Evolutionary conservation across 1,140 invertebrate species (phyloP).

Genomic region (Orchestia grillus): DNA sequence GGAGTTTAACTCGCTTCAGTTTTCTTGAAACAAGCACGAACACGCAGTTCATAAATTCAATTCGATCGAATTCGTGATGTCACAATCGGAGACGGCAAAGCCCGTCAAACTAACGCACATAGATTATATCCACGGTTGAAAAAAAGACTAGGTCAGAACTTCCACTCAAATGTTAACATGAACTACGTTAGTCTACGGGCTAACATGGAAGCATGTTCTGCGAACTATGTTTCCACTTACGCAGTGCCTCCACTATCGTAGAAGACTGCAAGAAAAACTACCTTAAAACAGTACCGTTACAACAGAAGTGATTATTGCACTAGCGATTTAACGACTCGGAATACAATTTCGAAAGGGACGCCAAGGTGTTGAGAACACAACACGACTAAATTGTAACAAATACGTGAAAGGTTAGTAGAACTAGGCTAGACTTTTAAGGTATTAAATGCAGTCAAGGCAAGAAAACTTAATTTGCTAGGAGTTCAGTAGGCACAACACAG

Average conservation of each 20-base stretch:
- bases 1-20: background rate
- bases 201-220: background rate
- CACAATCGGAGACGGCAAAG: background rate
- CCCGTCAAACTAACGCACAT: background rate
- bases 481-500: constrained; percentile 44
- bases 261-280: background rate
- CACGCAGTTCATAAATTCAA: too few species aligned
- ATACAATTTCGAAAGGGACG: background rate
- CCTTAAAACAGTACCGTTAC: background rate
- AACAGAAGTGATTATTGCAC: background rate
- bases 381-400: background rate
- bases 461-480: background rate
- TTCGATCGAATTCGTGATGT: too few species aligned
- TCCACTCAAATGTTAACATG: background rate
- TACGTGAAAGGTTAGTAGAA: background rate
- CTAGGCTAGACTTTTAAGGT: background rate
- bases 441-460: constrained; percentile 40
- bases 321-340: background rate
- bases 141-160: background rate
- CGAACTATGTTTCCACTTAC: background rate
- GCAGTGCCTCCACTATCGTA: background rate
- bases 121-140: background rate
- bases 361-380: background rate
- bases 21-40: background rate
- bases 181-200: background rate